Base-by-base conservation (phyloP, 2,113 vertebrate genomes). In the Chaetodon auriga region DNA sequence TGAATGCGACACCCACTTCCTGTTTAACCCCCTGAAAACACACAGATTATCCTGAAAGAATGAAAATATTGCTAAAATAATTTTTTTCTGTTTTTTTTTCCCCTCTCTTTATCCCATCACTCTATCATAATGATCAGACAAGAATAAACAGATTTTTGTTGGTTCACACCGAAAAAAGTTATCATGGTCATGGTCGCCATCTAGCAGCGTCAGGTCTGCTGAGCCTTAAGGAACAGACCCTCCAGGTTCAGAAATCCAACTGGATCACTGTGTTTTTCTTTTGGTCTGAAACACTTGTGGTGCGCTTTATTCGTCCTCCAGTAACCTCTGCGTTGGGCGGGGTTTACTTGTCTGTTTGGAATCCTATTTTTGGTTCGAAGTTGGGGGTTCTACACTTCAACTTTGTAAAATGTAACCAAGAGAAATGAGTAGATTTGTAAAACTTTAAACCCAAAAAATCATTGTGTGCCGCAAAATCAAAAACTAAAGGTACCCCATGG, bases 61-160 rank as follows among this genome's bases (percentile, higher is more conserved):
- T 95, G 85, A 92, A 92, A 93, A 93, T 96, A 95, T 92, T 93
- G 93, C 88, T 93, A 87, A 92, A 95, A 90, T 94, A 95, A 65
- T 66, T 91, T 91, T 92, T 89, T 90, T 91, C 66, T 61, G 45
- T 55, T 66, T 64, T 74, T 64, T 74, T 73, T 71, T 72, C 87
- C 35, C 89, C 85, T 78, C 76, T 83, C 78, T 84, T 81, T 48
- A 51, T 70, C 80, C 79, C 75, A 51, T 79, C 81, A 23, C 81
- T 82, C 78, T 63, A 77, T 91, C 72, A 36, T 88, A 82, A 87
- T 87, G 80, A 93, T 90, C 87, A 85, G 90, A 94, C 88, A 89
- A 93, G 90, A 91, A 92, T 88, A 90, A 93, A 91, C 83, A 55
- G 75, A 61, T 89, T 86, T 82, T 75, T 90, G 81, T 93, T 91